Evolutionary conservation across 92 coral and sea anemone species (phyloP).

Genomic region (Palythoa caribaeorum): DNA sequence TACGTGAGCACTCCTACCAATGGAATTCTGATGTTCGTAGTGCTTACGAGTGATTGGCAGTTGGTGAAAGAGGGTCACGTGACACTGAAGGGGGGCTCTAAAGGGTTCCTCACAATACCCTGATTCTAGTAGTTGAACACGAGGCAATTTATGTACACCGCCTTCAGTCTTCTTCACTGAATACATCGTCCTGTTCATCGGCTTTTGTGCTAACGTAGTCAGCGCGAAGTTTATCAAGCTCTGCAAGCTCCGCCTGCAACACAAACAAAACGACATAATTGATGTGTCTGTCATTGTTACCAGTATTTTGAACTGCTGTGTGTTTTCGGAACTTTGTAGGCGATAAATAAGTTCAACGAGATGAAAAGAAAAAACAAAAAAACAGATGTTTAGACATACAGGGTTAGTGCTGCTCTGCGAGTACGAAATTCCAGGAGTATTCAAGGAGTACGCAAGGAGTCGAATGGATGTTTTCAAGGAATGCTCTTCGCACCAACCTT

Average conservation of each 20-base stretch:
- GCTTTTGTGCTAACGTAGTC: constrained; percentile 80
- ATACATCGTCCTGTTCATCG: constrained; percentile 69
- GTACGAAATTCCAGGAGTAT: too few species aligned
- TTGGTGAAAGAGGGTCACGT: not conserved
- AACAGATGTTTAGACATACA: too few species aligned
- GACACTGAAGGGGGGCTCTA: not conserved
- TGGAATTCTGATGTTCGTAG: not conserved
- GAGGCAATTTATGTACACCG: not conserved
- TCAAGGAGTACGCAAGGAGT: not conserved
- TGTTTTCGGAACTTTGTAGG: too few species aligned
- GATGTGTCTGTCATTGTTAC: too few species aligned
- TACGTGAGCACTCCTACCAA: too few species aligned
- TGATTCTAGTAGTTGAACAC: not conserved
- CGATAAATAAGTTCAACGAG: too few species aligned
- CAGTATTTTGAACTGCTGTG: too few species aligned
- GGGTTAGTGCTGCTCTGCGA: too few species aligned
- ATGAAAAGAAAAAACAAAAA: too few species aligned
- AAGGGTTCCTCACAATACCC: not conserved
- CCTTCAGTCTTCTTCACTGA: constrained; percentile 53
- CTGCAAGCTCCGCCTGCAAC: constrained; percentile 76
- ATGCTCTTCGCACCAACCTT: too few species aligned
- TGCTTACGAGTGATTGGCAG: not conserved
- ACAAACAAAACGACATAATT: not conserved
- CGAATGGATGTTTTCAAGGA: not conserved
- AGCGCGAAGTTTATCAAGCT: constrained; percentile 87